These are phyloP conservation scores for Ceratitis capitata DNA, from an alignment of 1,140 invertebrate genomes.

Conservation along the genomic window DNA sequence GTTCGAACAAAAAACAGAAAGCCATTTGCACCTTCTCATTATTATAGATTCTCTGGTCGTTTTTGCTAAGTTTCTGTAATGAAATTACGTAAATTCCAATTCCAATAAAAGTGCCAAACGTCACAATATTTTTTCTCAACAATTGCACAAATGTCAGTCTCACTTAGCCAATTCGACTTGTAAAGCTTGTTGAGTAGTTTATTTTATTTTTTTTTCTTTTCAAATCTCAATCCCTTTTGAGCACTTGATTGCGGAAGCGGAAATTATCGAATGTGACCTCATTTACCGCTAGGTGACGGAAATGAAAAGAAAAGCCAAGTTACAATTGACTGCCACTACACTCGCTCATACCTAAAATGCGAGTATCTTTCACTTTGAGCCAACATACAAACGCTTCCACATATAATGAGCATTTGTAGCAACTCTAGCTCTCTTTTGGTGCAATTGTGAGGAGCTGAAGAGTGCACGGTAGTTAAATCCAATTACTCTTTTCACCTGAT, in stretches of 20 bases:
- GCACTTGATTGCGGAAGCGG: neutral
- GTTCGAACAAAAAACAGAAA: no score
- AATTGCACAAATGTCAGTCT: neutral
- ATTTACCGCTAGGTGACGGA: neutral
- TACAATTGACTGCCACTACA: neutral
- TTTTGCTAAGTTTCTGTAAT: no score
- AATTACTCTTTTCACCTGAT: no score
- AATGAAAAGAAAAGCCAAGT: neutral
- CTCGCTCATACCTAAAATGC: neutral
- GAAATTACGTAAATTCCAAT: no score
- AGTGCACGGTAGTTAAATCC: neutral
- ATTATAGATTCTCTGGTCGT: no score
- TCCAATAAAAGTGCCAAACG: neutral
- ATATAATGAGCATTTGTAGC: neutral
- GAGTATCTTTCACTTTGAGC: neutral
- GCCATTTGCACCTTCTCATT: no score
- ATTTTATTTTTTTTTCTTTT: neutral
- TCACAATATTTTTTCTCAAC: neutral
- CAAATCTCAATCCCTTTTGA: neutral
- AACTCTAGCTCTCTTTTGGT: neutral
- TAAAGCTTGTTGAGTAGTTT: no score
- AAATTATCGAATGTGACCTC: neutral
- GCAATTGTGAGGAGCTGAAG: neutral
- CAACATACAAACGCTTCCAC: neutral
- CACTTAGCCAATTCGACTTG: no score